Evolutionary conservation across 1,140 invertebrate species (phyloP).

Genomic region (Drosophila novamexicana): DNA sequence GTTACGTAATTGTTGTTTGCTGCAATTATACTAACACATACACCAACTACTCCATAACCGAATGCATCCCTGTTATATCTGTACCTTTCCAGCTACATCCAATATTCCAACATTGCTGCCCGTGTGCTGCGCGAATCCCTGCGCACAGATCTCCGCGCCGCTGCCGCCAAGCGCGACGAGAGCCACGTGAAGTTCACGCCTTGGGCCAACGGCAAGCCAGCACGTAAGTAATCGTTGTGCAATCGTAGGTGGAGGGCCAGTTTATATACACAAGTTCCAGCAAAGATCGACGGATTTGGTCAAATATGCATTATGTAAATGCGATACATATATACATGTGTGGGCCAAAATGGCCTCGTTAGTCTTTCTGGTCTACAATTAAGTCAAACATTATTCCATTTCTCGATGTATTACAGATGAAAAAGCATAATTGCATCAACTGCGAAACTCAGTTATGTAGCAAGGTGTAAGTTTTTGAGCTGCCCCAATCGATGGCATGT

Average conservation of each 20-base stretch:
- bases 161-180: conserved; percentile 91
- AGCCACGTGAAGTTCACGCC: conserved; percentile 91
- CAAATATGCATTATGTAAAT: conserved; percentile 38
- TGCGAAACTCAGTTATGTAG: conserved; percentile 30
- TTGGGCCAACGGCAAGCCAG: conserved; percentile 94
- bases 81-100: conserved; percentile 91
- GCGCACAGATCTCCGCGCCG: conserved; percentile 89
- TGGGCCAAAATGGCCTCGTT: neutral
- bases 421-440: conserved; percentile 47
- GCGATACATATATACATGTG: neutral
- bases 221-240: conserved; percentile 88
- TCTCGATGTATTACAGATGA: conserved; percentile 73
- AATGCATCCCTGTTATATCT: conserved; percentile 13
- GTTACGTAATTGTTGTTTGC: conserved; percentile 67
- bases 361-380: neutral
- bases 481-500: neutral
- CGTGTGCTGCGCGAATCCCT: conserved; percentile 91
- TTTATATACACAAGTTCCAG: neutral
- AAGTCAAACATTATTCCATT: conserved; percentile 15
- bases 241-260: conserved; percentile 11
- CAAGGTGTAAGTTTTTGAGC: conserved; percentile 56
- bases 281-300: neutral
- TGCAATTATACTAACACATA: conserved; percentile 24
- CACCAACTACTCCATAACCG: conserved; percentile 1
- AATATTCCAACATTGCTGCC: conserved; percentile 96